Evolutionary conservation across 2,797 vertebrate genomes (phyloP).

Genomic region (Lepus oiostolus): DNA sequence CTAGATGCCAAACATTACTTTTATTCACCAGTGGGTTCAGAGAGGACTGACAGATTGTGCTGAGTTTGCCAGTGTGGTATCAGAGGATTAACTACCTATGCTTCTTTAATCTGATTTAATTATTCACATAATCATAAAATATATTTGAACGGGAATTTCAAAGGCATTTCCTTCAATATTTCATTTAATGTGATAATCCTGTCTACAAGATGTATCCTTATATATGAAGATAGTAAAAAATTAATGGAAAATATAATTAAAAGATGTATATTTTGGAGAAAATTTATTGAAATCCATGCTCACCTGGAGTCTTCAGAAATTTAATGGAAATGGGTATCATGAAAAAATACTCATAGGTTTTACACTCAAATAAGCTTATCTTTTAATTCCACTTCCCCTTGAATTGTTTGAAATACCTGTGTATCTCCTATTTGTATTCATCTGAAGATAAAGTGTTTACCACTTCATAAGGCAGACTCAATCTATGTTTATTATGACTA

Average conservation of each 20-base stretch:
- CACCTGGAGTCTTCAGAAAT: too few species aligned
- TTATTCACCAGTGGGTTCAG: neutral
- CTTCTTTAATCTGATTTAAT: neutral
- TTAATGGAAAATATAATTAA: too few species aligned
- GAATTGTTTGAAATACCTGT: too few species aligned
- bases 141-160: neutral
- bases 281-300: too few species aligned
- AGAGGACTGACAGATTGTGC: neutral
- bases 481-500: neutral
- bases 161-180: neutral
- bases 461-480: neutral
- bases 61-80: neutral
- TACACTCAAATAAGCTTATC: too few species aligned
- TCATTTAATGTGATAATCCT: slow-evolving; percentile 21
- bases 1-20: neutral
- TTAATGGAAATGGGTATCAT: too few species aligned
- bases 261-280: too few species aligned
- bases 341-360: too few species aligned
- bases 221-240: neutral
- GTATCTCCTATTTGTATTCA: neutral
- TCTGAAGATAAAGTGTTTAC: neutral
- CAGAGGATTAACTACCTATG: neutral
- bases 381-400: too few species aligned
- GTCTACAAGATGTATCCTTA: neutral
- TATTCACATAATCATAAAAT: neutral